Evolutionary conservation across 2,113 vertebrate species (phyloP).

Genomic region (Austrofundulus limnaeus): DNA sequence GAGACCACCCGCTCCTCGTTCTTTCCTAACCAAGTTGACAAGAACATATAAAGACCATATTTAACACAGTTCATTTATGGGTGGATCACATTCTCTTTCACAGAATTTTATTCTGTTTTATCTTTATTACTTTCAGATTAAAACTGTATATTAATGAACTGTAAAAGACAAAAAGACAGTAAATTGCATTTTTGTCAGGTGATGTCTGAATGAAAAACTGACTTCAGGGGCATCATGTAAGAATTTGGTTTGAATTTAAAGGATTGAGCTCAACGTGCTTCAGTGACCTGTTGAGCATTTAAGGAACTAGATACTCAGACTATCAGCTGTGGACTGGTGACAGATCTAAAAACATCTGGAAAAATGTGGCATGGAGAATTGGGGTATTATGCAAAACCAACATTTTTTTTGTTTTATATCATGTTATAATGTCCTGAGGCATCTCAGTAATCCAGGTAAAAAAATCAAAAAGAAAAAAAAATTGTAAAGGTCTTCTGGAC

Average conservation of each 20-base stretch:
- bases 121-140: constrained; percentile 1
- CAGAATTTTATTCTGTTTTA: neutral
- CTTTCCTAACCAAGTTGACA: constrained; percentile 54
- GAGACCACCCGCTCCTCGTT: constrained; percentile 22
- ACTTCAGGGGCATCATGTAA: neutral
- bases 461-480: neutral
- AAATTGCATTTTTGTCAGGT: neutral
- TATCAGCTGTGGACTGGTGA: neutral
- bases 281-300: neutral
- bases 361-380: neutral
- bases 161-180: neutral
- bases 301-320: neutral
- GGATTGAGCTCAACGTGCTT: neutral
- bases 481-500: too few relatives aligned
- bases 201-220: neutral
- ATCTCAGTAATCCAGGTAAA: too few relatives aligned
- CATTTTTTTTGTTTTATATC: too few relatives aligned
- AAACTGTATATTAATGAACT: constrained; percentile 4
- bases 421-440: too few relatives aligned
- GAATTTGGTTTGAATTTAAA: neutral
- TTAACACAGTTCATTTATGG: neutral
- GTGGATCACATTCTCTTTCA: neutral
- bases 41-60: constrained; percentile 54
- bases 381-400: too few relatives aligned
- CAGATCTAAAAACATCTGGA: neutral